phyloP scores from a whole-genome alignment of 2,113 vertebrate genomes.

The Anhinga rufa region DNA sequence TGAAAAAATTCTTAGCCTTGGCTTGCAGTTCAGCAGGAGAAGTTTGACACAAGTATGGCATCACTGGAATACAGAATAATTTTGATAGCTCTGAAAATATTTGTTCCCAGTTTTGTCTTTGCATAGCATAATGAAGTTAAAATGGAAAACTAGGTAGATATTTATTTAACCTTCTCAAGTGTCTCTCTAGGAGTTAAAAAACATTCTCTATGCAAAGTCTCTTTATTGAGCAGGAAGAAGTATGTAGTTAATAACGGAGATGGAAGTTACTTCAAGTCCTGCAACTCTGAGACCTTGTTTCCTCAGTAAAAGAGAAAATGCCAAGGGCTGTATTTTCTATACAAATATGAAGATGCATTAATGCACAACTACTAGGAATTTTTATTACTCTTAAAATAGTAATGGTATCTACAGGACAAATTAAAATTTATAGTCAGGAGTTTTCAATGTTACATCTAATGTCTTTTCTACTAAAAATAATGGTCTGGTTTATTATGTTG shows the following conservation, averaged over 20 bases:
- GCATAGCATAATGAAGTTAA: not conserved
- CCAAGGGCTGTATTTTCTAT: not conserved
- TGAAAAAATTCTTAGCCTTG: not conserved
- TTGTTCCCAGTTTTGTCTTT: not conserved
- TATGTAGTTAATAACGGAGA: not conserved
- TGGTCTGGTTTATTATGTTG: not conserved
- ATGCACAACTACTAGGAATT: not conserved
- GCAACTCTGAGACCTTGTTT: not conserved
- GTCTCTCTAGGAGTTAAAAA: not conserved
- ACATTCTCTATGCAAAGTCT: not conserved
- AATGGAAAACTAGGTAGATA: not conserved
- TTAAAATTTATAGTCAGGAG: not conserved
- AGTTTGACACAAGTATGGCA: not conserved
- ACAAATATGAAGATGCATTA: not conserved
- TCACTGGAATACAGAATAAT: not conserved
- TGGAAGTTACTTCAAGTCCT: not conserved
- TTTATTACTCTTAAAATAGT: not conserved
- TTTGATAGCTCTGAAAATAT: not conserved
- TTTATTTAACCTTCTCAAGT: not conserved
- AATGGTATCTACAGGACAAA: not conserved
- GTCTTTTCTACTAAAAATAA: not conserved
- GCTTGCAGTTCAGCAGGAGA: not conserved
- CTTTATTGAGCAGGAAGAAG: not conserved
- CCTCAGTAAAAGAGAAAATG: not conserved
- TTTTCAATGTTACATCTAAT: not conserved